Evolutionary conservation across 2,113 vertebrate genomes (phyloP).

Genomic region (Actinemys pallida): DNA sequence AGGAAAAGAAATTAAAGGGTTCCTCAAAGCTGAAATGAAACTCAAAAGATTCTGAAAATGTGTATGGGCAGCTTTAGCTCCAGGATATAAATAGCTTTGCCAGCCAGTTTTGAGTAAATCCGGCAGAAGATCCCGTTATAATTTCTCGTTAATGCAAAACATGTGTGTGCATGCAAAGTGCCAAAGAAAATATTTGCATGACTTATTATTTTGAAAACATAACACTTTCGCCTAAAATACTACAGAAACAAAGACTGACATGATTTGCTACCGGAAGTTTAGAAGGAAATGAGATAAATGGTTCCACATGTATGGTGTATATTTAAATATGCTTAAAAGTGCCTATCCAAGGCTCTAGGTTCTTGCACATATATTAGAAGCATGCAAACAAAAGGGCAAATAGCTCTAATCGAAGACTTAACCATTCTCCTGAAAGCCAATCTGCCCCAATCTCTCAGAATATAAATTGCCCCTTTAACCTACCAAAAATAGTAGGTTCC

Average conservation of each 20-base stretch:
- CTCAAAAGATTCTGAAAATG: neutral
- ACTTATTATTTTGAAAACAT: neutral
- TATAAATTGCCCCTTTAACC: neutral
- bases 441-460: neutral
- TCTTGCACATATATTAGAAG: accelerated
- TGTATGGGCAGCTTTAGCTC: neutral
- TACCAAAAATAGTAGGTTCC: accelerated
- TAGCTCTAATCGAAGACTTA: accelerated
- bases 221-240: neutral
- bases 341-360: neutral
- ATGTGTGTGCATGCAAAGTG: neutral
- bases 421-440: neutral
- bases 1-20: neutral
- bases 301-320: neutral
- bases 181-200: neutral
- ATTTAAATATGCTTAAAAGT: neutral
- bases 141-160: neutral
- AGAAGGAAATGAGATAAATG: neutral
- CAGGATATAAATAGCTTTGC: constrained; percentile 35
- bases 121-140: neutral
- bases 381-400: accelerated
- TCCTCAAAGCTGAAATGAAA: constrained; percentile 1
- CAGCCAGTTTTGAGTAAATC: constrained; percentile 29
- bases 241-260: neutral
- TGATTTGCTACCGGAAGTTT: neutral